These are phyloP conservation scores for Eueremaeus valkanovi DNA, from an alignment of 2,888 invertebrate species.

Conservation along the genomic window DNA sequence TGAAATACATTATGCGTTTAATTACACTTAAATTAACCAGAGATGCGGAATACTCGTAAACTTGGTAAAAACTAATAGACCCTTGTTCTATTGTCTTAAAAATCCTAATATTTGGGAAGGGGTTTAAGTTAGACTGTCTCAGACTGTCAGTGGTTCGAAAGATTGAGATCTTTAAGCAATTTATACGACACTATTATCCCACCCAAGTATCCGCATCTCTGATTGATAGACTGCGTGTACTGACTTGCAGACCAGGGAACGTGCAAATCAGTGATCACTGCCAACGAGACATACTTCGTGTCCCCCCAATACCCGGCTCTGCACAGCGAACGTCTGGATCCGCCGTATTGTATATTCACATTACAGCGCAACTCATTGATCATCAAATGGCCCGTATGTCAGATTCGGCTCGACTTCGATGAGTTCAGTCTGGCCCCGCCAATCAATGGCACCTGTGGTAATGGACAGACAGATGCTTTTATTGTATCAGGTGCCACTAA, in stretches of 20 bases:
- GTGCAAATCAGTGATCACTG: slow-evolving; percentile 41
- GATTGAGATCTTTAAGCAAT: too few relatives aligned
- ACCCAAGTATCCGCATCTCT: neutral
- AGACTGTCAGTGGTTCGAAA: too few relatives aligned
- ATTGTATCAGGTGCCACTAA: slow-evolving; percentile 53
- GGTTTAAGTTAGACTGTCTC: too few relatives aligned
- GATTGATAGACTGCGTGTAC: neutral
- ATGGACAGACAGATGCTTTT: slow-evolving; percentile 65
- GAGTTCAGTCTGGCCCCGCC: slow-evolving; percentile 58
- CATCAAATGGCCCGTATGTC: slow-evolving; percentile 60
- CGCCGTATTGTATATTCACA: slow-evolving; percentile 44
- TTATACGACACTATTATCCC: too few relatives aligned
- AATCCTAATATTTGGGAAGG: too few relatives aligned
- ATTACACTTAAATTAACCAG: too few relatives aligned
- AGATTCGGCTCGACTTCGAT: slow-evolving; percentile 70
- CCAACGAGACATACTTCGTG: slow-evolving; percentile 44
- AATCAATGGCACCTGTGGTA: slow-evolving; percentile 63
- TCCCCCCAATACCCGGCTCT: slow-evolving; percentile 43
- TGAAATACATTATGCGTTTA: too few relatives aligned
- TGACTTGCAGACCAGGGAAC: slow-evolving; percentile 42
- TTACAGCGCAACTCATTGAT: slow-evolving; percentile 41
- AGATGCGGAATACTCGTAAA: too few relatives aligned
- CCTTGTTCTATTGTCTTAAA: too few relatives aligned
- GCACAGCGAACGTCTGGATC: slow-evolving; percentile 42
- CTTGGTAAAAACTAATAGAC: too few relatives aligned